Evolutionary conservation across 2,113 vertebrate species (phyloP).

Genomic region (Serinus canaria): DNA sequence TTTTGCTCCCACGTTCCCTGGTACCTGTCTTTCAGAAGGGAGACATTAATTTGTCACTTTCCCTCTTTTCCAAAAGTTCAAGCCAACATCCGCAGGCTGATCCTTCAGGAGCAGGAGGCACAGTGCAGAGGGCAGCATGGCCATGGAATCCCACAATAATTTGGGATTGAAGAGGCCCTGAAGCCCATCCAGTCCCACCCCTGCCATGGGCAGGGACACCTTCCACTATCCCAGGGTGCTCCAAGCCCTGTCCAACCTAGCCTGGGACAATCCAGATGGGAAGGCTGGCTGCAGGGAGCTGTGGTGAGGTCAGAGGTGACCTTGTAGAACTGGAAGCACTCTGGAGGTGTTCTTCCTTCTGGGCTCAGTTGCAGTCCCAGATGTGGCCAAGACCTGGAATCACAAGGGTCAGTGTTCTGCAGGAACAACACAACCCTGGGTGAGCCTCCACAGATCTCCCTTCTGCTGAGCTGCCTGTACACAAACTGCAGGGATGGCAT

Average conservation of each 20-base stretch:
- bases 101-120: neutral
- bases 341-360: neutral
- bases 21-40: neutral
- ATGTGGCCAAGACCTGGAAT: accelerated
- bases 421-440: accelerated
- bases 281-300: neutral
- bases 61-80: neutral
- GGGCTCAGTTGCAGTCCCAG: neutral
- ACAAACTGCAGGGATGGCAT: neutral
- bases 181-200: neutral
- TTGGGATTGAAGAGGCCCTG: neutral
- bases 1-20: neutral
- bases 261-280: neutral
- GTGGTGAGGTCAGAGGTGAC: neutral
- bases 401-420: neutral
- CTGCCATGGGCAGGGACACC: neutral
- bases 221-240: accelerated
- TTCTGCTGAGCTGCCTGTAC: neutral
- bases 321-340: neutral
- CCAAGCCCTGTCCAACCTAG: accelerated
- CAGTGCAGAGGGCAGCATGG: neutral
- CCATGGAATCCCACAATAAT: neutral
- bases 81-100: neutral
- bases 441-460: neutral
- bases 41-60: neutral